Conservation (phyloP, 2,113 vertebrate species). For the Oxyura jamaicensis region DNA sequence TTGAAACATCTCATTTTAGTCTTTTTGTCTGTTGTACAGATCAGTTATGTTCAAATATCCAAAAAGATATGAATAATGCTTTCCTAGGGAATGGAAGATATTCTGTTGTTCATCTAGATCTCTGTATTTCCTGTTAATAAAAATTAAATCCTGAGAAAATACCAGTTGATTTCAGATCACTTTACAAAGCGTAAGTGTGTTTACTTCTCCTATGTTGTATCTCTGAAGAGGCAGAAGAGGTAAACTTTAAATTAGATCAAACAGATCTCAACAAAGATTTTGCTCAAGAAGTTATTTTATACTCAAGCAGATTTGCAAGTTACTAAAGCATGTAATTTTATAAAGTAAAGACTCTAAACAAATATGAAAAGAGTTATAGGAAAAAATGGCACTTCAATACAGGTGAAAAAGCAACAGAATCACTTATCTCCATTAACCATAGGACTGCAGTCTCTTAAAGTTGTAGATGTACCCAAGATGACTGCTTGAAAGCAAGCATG, state of each 20-base stretch:
- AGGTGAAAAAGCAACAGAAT: background rate
- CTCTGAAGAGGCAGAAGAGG: background rate
- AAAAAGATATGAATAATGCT: background rate
- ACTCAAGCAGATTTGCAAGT: background rate
- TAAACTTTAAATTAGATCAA: background rate
- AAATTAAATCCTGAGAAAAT: background rate
- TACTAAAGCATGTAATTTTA: background rate
- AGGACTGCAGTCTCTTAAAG: background rate
- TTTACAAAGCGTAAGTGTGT: background rate
- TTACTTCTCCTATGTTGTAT: background rate
- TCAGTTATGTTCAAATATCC: background rate
- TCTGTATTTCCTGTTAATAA: background rate
- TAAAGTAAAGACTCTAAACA: background rate
- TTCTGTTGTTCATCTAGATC: background rate
- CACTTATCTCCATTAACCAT: background rate
- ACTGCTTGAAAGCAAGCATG: background rate
- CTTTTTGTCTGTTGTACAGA: background rate
- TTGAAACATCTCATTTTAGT: background rate
- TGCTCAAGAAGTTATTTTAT: background rate
- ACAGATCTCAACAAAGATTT: background rate
- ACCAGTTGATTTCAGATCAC: background rate
- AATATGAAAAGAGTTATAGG: background rate
- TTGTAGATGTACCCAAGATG: accelerated
- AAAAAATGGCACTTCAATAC: background rate
- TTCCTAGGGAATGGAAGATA: background rate